Percentiles rank a stretch among this genome's conserved stretches.
phyloP scores from a whole-genome alignment of 2,888 invertebrate genomes.

The Vanessa cardui region DNA sequence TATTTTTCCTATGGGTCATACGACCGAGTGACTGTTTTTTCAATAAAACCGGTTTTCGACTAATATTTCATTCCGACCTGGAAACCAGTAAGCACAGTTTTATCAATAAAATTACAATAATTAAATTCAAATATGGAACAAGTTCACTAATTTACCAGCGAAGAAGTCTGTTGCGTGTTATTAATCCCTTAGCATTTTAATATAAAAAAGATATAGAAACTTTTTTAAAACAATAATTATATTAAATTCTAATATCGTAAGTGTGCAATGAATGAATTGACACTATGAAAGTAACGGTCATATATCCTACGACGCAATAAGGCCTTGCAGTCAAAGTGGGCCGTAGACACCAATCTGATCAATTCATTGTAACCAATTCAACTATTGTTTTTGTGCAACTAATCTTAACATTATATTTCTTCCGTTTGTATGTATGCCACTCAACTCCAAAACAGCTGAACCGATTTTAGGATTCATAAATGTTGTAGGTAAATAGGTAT shows the following conservation, averaged over 20 bases:
- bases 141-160: neutral
- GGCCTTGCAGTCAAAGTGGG: constrained; percentile 35
- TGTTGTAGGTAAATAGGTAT: too few relatives aligned
- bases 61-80: neutral
- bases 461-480: too few relatives aligned
- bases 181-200: too few relatives aligned
- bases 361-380: constrained; percentile 32
- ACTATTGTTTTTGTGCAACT: constrained; percentile 28
- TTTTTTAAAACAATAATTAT: neutral
- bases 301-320: constrained; percentile 32
- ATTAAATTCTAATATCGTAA: neutral
- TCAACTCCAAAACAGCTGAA: too few relatives aligned
- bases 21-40: neutral
- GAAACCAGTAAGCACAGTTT: neutral
- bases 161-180: too few relatives aligned
- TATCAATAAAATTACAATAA: neutral
- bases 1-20: constrained; percentile 7
- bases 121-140: neutral
- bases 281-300: constrained; percentile 53
- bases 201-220: too few relatives aligned
- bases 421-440: too few relatives aligned
- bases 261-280: constrained; percentile 24
- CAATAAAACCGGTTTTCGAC: neutral
- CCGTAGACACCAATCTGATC: constrained; percentile 33
- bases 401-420: constrained; percentile 15